Base-by-base conservation (phyloP, 1,140 invertebrate species). In the Lordiphosa clarofinis region DNA sequence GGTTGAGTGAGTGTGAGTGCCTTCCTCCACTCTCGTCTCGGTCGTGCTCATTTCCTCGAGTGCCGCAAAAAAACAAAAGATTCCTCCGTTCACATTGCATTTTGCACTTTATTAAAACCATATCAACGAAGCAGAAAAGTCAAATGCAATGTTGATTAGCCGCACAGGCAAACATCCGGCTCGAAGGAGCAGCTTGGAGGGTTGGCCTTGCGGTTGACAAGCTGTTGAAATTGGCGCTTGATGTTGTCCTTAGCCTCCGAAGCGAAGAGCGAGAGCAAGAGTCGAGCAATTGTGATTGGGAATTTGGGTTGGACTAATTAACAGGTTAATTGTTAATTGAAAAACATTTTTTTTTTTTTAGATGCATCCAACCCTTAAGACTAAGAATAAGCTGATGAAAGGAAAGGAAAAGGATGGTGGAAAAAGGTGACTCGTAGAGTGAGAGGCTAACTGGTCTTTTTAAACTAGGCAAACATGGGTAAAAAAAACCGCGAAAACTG, bases 51-150 rank as follows among this genome's bases (percentile, higher is more conserved):
- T 82, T 82, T 82, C 54, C 67, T 82, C 76, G 76, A 82, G 76
- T 82, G 78, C 63, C 63, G 55, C 56, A 56, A 36, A 33, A 82
- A 82, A 73, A n/a, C 76, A 82, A 82, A 82, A 68, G 78, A 82
- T 73, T 82, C 76, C 59, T 67, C 63, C 65, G 50, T 50, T 54
- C 56, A 70, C 42, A 66, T 50, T 68, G 68, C 72, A 71, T 71
- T 73, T 81, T 82, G 76, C 76, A 82, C 76, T 82, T 68, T 81
- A 82, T 82, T 82, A 82, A 75, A 82, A 68, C 72, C 76, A 73
- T 68, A 73, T 84, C 76, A 82, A 47, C 76, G 68, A 82, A 76
- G 78, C 76, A 67, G 72, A 82, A 82, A 76, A 82, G 68, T 76
- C 76, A 82, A 82, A 82, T 82, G 76, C 73, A 76, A 57, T 68